Base-by-base conservation (phyloP, 2,888 invertebrate species). In the Pollenia amentaria region DNA sequence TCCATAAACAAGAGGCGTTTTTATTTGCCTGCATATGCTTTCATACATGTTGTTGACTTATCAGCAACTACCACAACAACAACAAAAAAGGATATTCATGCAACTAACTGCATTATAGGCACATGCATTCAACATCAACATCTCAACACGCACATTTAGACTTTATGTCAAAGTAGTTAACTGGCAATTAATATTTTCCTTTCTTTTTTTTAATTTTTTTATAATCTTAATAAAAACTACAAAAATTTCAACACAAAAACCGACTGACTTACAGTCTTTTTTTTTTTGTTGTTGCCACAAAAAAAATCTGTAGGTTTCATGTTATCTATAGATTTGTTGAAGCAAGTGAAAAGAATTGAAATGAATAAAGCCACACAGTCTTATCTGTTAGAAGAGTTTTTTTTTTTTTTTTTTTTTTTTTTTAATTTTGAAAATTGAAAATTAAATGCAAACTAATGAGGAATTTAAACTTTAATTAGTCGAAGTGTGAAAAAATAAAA, bases 381-480 rank as follows among this genome's bases (percentile, higher is more conserved):
- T 72, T 80, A 80, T 80, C 80, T 29, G 7, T 46, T 29, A 55
- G 11, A 18, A 53, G 16, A 51, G 64, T 64, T 53, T 67, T 82
- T 62, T 60, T 57, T 40, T 62, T 44, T 48, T 12, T 62, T n/a
- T n/a, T n/a, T 64, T 53, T 67, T 82, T 62, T 60, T 57, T 40
- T 62, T 44, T 48, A n/a, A n/a, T 12, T 62, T 67, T 29, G 29
- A 18, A 88, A 88, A 88, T 87, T 88, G 88, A 85, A 88, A 88
- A 87, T 88, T 89, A 89, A 89, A 89, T 87, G 89, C 83, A 87
- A 82, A 86, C 88, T 89, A 89, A 89, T 89, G 89, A 88, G 88
- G 88, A 88, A 87, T 89, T 89, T 89, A 89, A 88, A 89, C 88
- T 86, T 88, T 88, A 88, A 88, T 88, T 87, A 86, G 87, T 70